phyloP scores from a whole-genome alignment of 1,140 invertebrate species.

The Oppia nitens region DNA sequence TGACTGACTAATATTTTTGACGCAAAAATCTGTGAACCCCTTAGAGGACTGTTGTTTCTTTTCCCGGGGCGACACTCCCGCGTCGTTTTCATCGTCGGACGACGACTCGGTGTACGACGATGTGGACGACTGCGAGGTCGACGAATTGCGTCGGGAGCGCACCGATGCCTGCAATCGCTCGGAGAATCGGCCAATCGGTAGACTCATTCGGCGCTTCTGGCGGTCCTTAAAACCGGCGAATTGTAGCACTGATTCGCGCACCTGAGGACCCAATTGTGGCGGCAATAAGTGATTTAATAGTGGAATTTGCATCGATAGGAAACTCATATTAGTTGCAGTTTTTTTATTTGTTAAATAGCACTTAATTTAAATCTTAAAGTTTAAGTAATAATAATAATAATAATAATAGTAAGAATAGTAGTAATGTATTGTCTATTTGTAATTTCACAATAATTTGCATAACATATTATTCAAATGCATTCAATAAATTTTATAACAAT shows the following conservation, averaged over 20 bases:
- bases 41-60: constrained; percentile 62
- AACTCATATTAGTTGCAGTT: no score
- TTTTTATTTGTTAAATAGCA: no score
- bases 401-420: no score
- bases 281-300: background rate
- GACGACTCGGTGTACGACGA: constrained; percentile 77
- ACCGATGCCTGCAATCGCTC: constrained; percentile 20
- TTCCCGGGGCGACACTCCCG: constrained; percentile 65
- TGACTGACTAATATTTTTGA: constrained; percentile 73
- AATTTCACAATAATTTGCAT: no score
- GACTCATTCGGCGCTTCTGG: constrained; percentile 29
- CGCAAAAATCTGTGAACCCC: constrained; percentile 71
- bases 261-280: background rate
- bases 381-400: no score
- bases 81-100: constrained; percentile 65
- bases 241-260: background rate
- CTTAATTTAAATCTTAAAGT: no score
- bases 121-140: constrained; percentile 27
- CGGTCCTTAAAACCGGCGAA: constrained; percentile 26
- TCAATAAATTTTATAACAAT: no score
- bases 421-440: no score
- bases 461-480: no score
- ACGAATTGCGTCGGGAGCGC: constrained; percentile 25
- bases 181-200: constrained; percentile 27
- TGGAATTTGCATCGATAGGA: background rate